Evolutionary conservation across 2,797 vertebrate genomes (phyloP).

Genomic region (Alcedo quadribrachys): DNA sequence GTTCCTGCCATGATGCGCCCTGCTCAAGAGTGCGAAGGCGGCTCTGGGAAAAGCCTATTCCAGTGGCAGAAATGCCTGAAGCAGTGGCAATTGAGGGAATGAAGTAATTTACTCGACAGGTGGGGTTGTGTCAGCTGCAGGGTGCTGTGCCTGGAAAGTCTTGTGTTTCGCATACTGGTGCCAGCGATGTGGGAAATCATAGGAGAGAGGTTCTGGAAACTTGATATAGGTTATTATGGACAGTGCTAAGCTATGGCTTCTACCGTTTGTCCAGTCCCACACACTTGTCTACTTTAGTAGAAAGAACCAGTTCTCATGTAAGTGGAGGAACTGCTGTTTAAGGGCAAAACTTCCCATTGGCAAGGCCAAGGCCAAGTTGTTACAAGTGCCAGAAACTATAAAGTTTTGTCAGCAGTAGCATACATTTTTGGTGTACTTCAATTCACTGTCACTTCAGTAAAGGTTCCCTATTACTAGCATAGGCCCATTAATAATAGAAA

Average conservation of each 20-base stretch:
- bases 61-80: background rate
- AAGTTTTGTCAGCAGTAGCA: background rate
- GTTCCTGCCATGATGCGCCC: too few species aligned
- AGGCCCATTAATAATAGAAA: background rate
- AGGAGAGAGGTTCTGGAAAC: background rate
- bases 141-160: background rate
- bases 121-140: background rate
- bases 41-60: background rate
- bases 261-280: background rate
- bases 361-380: background rate
- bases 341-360: background rate
- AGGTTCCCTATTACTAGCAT: background rate
- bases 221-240: background rate
- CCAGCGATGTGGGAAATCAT: background rate
- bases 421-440: background rate
- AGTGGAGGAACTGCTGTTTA: rapidly evolving
- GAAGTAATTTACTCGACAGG: background rate
- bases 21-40: background rate
- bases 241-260: background rate
- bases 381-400: background rate
- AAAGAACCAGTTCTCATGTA: background rate
- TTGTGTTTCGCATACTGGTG: background rate
- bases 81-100: background rate
- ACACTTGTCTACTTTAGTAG: rapidly evolving
- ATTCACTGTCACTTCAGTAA: background rate